These are phyloP conservation scores for Synaphobranchus kaupii DNA, from an alignment of 2,797 vertebrate genomes.

Conservation along the genomic window DNA sequence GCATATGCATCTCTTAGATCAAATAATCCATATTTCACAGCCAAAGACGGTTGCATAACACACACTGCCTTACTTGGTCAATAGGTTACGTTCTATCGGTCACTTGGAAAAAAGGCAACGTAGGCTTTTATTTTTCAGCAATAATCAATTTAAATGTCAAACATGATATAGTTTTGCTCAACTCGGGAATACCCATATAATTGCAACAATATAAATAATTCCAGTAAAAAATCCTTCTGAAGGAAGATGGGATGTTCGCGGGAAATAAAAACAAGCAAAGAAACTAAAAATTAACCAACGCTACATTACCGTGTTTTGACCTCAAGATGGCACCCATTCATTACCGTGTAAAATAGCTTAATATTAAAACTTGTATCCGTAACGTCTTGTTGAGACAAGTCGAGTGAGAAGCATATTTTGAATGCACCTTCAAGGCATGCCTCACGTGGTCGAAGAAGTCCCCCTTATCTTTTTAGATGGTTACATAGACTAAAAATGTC, in stretches of 20 bases:
- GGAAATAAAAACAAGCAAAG: neutral
- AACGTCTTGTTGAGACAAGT: neutral
- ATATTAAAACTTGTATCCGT: conserved; percentile 5
- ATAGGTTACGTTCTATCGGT: neutral
- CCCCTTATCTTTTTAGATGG: neutral
- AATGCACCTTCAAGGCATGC: neutral
- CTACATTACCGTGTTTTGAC: conserved; percentile 32
- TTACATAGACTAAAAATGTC: neutral
- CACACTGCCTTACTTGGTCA: neutral
- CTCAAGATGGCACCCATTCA: conserved; percentile 74
- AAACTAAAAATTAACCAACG: neutral
- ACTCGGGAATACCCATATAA: conserved; percentile 14
- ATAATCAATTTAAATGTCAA: conserved; percentile 5
- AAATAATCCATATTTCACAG: neutral
- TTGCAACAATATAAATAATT: conserved; percentile 4
- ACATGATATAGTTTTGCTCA: neutral
- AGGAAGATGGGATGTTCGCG: neutral
- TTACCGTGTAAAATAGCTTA: conserved; percentile 33
- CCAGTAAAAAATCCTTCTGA: neutral
- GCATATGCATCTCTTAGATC: neutral
- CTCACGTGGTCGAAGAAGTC: neutral
- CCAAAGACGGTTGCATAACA: neutral
- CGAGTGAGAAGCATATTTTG: conserved; percentile 4
- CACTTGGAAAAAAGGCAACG: neutral
- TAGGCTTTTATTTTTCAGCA: neutral